These are phyloP conservation scores for Hydropotes inermis DNA, from an alignment of 2,113 vertebrate species.

Conservation along the genomic window DNA sequence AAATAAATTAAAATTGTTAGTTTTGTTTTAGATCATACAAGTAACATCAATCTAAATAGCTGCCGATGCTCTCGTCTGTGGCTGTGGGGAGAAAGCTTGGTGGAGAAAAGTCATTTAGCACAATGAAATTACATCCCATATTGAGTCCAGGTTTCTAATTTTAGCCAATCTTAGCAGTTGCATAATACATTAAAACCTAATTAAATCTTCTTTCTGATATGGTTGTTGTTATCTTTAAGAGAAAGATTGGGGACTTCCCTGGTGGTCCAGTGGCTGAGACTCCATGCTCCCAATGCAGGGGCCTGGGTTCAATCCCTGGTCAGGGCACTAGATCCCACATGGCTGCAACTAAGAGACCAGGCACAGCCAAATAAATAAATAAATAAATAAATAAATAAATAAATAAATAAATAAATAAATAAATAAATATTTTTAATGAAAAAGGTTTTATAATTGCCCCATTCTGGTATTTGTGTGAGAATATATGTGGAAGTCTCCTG, in stretches of 20 bases:
- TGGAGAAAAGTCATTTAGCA: background rate
- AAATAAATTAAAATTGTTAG: background rate
- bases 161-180: background rate
- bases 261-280: background rate
- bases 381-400: no score
- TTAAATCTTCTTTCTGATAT: background rate
- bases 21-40: background rate
- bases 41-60: background rate
- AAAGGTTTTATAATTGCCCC: background rate
- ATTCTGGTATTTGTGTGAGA: background rate
- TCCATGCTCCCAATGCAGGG: background rate
- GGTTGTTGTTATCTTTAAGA: background rate
- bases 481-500: background rate
- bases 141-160: constrained; percentile 17
- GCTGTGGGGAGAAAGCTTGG: background rate
- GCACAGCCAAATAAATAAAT: background rate
- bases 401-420: background rate
- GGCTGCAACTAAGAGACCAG: background rate
- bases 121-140: background rate
- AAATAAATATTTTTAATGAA: background rate
- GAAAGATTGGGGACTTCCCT: background rate
- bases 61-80: background rate
- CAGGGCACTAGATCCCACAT: background rate
- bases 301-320: background rate
- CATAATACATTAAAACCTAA: background rate